Evolutionary conservation across 2,113 vertebrate genomes (phyloP), one percentile per base, ranked within the genome.

Genomic region (Gallinago undulata): DNA sequence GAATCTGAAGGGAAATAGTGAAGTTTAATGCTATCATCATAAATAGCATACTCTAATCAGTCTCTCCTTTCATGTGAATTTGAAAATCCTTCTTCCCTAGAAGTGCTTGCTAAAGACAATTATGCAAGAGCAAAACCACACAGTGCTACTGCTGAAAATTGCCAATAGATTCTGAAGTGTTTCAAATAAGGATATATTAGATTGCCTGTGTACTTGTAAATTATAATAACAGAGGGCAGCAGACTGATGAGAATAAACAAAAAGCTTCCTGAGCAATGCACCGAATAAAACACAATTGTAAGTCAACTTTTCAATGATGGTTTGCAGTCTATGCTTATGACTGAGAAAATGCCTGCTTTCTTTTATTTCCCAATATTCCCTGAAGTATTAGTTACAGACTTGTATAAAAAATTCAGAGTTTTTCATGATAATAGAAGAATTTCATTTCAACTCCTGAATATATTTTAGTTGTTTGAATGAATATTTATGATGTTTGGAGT

Each of bases 321-420:
- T 75, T 77, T 80, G 60, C 57, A 86, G 68, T 90, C 39, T 82
- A 31, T 80, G 68, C 69, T 78, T 91, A 73, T 60, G 31, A 22
- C 94, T 94, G 95, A 98, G 96, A 94, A 97, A 95, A 94, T 85
- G n/a, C 31, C 43, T 83, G 7, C 39, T 88, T 96, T 96, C 90
- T 96, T 98, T 95, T 75, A 81, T 97, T 98, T 97, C 87, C 90
- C 64, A 92, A 11, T 96, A 97, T 97, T 96, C 84, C 69, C 93
- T 79, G 15, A 95, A 96, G 87, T 92, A 96, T 97, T 97, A 95
- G 76, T 97, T 97, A 96, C 88, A 96, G 68, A 73, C 24, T 82
- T 92, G 55, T 89, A 94, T 95, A 95, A 97, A 97, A 97, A 93
- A 92, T 15, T 85, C 53, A 59, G 84, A 53, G 23, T 82, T 98